These are phyloP conservation scores for Leucophora obtusa DNA, from an alignment of 2,888 invertebrate genomes.

Conservation along the genomic window DNA sequence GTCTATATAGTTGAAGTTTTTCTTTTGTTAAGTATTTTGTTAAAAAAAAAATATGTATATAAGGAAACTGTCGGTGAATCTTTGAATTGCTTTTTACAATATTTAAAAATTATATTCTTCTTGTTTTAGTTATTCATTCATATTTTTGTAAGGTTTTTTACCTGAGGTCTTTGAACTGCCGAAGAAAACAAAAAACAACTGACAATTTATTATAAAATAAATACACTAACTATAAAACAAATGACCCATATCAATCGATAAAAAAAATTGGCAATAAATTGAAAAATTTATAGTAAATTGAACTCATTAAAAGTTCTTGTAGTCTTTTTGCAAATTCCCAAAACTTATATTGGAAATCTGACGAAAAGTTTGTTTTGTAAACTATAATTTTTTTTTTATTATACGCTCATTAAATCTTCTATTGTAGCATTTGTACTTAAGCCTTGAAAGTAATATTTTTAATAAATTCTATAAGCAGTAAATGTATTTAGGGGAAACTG, in stretches of 20 bases:
- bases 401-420: too few relatives aligned
- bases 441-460: too few relatives aligned
- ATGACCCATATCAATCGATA: not conserved
- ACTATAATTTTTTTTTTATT: too few relatives aligned
- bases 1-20: constrained; percentile 48
- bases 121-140: constrained; percentile 17
- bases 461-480: too few relatives aligned
- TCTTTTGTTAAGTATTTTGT: constrained; percentile 53
- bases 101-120: constrained; percentile 20
- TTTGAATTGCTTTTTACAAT: constrained; percentile 14
- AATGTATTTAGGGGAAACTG: too few relatives aligned
- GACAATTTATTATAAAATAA: not conserved
- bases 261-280: constrained; percentile 29
- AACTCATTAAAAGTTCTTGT: constrained; percentile 1
- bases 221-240: constrained; percentile 6
- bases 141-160: constrained; percentile 17
- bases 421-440: too few relatives aligned
- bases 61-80: constrained; percentile 41
- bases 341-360: not conserved
- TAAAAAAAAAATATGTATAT: not conserved
- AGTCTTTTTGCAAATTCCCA: not conserved
- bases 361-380: not conserved
- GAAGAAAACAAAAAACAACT: not conserved
- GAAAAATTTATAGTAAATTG: constrained; percentile 20
- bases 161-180: constrained; percentile 52